Percentiles rank a stretch among this genome's conserved stretches.
Evolutionary conservation across 2,113 vertebrate genomes (phyloP).

Genomic region (Candoia aspera): DNA sequence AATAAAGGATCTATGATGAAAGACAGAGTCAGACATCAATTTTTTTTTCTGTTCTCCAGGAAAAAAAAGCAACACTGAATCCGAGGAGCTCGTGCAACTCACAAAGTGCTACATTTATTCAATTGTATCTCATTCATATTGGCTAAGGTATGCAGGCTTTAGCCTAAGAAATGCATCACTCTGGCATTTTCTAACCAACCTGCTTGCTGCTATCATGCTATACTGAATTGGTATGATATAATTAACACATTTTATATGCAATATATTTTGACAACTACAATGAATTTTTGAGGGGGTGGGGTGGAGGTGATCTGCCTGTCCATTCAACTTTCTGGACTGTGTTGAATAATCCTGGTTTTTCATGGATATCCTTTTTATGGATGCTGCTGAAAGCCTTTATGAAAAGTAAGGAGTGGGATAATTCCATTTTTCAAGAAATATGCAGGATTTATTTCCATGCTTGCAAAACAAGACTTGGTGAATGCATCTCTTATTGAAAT

Average conservation of each 20-base stretch:
- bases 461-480: background rate
- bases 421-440: background rate
- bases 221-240: background rate
- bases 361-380: background rate
- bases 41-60: too few species aligned
- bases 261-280: background rate
- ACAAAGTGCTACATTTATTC: background rate
- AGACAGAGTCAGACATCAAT: background rate
- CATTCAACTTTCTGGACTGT: background rate
- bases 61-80: background rate
- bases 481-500: background rate
- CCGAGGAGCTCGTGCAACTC: background rate
- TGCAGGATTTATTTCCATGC: background rate
- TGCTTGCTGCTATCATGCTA: background rate
- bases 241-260: background rate
- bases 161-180: background rate
- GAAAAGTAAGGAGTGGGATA: background rate
- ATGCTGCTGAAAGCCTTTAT: background rate
- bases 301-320: background rate
- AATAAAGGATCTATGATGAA: too few species aligned
- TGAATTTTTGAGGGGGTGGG: background rate
- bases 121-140: background rate
- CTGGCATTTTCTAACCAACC: background rate
- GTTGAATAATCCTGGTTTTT: background rate
- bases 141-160: background rate